phyloP scores from a whole-genome alignment of 2,797 vertebrate species.

The Pristis pectinata region DNA sequence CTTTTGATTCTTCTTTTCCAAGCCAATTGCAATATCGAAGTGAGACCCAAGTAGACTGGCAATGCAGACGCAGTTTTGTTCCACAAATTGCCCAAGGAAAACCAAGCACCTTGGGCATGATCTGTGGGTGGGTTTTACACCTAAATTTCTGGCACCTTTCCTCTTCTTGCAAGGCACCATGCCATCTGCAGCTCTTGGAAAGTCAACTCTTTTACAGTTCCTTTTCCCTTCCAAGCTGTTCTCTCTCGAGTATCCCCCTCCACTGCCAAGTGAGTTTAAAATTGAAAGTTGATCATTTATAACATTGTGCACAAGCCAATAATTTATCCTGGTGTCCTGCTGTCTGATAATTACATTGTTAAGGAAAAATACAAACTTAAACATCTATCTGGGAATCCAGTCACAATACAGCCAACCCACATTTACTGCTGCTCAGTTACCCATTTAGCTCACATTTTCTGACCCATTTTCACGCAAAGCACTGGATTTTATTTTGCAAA shows the following conservation, averaged over 20 bases:
- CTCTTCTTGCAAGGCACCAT: background rate
- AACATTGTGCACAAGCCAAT: background rate
- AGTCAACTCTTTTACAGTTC: background rate
- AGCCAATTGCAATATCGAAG: background rate
- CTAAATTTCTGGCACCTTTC: background rate
- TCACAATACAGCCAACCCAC: background rate
- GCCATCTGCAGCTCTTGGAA: background rate
- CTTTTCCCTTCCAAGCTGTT: conserved; percentile 6
- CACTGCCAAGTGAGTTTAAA: background rate
- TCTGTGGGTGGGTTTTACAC: background rate
- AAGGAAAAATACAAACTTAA: background rate
- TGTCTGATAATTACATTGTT: background rate
- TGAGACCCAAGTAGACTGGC: background rate
- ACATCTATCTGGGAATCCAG: background rate
- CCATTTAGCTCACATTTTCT: background rate
- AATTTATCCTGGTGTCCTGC: background rate
- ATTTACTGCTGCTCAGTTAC: background rate
- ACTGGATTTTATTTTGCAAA: background rate
- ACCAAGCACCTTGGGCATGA: background rate
- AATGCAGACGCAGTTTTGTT: background rate
- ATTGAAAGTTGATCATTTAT: background rate
- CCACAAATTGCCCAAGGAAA: background rate
- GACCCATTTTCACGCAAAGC: background rate
- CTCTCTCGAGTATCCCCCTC: too few relatives aligned
- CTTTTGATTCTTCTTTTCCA: background rate